Evolutionary conservation across 2,113 vertebrate genomes (phyloP).

Genomic region (Oriolus oriolus): DNA sequence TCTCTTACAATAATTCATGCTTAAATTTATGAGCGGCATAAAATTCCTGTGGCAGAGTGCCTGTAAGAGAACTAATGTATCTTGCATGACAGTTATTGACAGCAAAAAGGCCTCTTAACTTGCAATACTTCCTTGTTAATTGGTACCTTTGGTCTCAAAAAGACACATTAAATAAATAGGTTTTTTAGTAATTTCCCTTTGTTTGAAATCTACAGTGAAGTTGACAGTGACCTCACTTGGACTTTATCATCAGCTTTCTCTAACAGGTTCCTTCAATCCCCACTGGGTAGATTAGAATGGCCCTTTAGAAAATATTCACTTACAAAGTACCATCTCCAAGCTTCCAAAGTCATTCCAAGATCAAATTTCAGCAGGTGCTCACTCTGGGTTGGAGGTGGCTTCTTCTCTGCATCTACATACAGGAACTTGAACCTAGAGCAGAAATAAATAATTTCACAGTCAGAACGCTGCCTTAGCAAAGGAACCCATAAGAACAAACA

Average conservation of each 20-base stretch:
- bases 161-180: conserved; percentile 28
- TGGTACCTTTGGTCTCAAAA: conserved; percentile 28
- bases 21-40: conserved; percentile 3
- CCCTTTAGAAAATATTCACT: neutral
- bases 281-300: neutral
- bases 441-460: neutral
- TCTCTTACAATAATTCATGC: conserved; percentile 1
- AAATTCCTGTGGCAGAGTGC: neutral
- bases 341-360: neutral
- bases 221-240: neutral
- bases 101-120: conserved; percentile 3
- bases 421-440: neutral
- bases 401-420: neutral
- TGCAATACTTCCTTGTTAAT: conserved; percentile 37
- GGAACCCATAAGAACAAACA: neutral
- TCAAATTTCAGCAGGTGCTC: neutral
- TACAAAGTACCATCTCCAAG: neutral
- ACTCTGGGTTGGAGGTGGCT: neutral
- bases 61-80: conserved; percentile 27
- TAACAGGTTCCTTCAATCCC: neutral
- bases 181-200: conserved; percentile 36
- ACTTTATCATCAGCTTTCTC: conserved; percentile 4
- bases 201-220: conserved; percentile 1
- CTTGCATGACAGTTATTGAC: conserved; percentile 45
- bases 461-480: neutral